Percentiles rank a stretch among this genome's conserved stretches.
phyloP scores from a whole-genome alignment of 2,888 invertebrate species.

The Dryocosmus kuriphilus region DNA sequence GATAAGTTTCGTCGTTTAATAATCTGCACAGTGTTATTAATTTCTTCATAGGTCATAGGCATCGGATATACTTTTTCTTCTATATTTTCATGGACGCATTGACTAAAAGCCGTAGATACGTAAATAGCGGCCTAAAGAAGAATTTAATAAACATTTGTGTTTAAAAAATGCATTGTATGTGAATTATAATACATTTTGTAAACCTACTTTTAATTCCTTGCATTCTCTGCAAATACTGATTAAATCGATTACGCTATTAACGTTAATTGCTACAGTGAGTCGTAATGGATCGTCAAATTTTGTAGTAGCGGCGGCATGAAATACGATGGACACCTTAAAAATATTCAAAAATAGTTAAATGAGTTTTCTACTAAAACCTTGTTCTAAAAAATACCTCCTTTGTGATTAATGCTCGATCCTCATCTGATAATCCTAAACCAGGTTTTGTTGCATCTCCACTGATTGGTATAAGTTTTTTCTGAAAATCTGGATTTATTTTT shows the following conservation, averaged over 20 bases:
- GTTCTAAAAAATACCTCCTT: constrained; percentile 45
- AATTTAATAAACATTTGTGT: no score
- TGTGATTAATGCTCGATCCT: constrained; percentile 67
- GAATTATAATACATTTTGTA: neutral
- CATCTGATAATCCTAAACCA: constrained; percentile 73
- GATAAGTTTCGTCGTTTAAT: neutral
- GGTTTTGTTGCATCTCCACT: constrained; percentile 74
- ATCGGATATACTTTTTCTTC: constrained; percentile 1
- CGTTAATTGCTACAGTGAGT: neutral
- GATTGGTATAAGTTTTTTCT: constrained; percentile 75
- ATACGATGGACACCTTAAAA: no score
- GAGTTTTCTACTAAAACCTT: neutral
- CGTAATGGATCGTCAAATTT: constrained; percentile 8
- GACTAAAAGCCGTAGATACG: constrained; percentile 19
- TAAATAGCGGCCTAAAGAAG: neutral
- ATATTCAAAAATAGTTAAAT: neutral
- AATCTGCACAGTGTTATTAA: neutral
- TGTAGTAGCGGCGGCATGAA: neutral
- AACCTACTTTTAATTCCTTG: neutral
- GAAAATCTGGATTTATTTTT: constrained; percentile 65
- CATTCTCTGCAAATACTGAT: constrained; percentile 8
- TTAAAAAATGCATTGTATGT: no score
- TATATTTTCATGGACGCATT: neutral
- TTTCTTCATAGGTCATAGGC: constrained; percentile 13
- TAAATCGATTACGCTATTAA: constrained; percentile 6